phyloP scores from a whole-genome alignment of 2,888 invertebrate species.

The Thalpophila matura region DNA sequence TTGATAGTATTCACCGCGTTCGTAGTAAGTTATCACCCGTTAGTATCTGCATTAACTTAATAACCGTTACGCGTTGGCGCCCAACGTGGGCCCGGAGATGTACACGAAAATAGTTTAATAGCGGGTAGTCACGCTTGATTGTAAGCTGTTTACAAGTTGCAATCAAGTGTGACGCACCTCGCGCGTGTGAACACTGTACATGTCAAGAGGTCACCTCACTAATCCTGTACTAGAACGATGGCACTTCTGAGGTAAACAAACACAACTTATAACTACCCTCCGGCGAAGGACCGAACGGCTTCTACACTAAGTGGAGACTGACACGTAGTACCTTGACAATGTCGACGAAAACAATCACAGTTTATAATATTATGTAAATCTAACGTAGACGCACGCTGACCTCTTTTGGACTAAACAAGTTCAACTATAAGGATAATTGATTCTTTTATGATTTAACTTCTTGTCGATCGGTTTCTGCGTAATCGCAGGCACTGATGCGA shows the following conservation, averaged over 20 bases:
- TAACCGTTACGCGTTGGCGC: conserved; percentile 59
- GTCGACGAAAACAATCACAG: conserved; percentile 83
- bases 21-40: conserved; percentile 54
- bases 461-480: conserved; percentile 2
- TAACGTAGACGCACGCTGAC: conserved; percentile 41
- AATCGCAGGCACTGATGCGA: conserved; percentile 15
- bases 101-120: conserved; percentile 26
- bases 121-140: conserved; percentile 27
- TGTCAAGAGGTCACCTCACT: conserved; percentile 52
- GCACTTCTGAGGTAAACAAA: conserved; percentile 87
- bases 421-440: neutral
- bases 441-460: neutral
- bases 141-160: conserved; percentile 21
- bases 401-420: conserved; percentile 15
- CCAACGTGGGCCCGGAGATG: conserved; percentile 60
- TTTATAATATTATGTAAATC: conserved; percentile 67
- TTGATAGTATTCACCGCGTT: conserved; percentile 75
- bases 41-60: conserved; percentile 38
- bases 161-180: conserved; percentile 28
- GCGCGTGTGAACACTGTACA: conserved; percentile 28
- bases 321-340: conserved; percentile 80
- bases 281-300: conserved; percentile 62
- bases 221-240: conserved; percentile 72
- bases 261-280: conserved; percentile 79
- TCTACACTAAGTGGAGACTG: conserved; percentile 66